Evolutionary conservation across 53 echinoderm and acorn worm species (phyloP), one percentile per base, ranked within the genome.

Genomic region (Echinometra lucunter): DNA sequence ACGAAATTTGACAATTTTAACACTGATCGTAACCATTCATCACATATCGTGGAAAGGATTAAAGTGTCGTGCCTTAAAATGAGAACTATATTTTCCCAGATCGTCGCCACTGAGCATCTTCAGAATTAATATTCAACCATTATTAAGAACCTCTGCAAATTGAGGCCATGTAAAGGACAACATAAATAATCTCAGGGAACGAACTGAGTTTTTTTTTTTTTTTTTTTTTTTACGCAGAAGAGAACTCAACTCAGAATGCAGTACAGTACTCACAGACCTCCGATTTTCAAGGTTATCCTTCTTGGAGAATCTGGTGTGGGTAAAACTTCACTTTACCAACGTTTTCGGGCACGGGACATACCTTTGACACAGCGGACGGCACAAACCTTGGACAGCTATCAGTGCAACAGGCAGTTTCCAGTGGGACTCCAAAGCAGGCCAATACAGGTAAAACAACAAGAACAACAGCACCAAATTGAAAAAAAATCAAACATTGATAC

Each of bases 271-370:
- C 66, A 93, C 55, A 91, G 96, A 57, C 95, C 95, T 49, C 89
- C 94, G 18, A 74, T 60, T 42, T 97, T 97, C 82, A 98, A 98
- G 80, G 95, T 98, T 72, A 98, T 98, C 89, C 91, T 98, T 6
- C 89, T 98, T 17, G 99, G 99, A 8, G 99, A 98, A 55, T 96
- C 97, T 2, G 99, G 97, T 21, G 99, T 98, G 17, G 99, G 99
- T 17, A 98, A 98, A 82, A 98, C 99, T 2, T 97, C 97, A 27
- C 58, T 98, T 25, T 98, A 96, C 82, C 96, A 97, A 56, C 74
- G 98, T 80, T 98, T 97, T 89, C 95, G 97, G 34, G 95, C 96
- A 58, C 58, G 94, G 23, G 96, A 97, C 89, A 97, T 97, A 60
- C 97, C 97, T 13, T 94, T 57, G 32, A 96, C 96, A 34, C 91